phyloP scores from a whole-genome alignment of 1,140 invertebrate genomes.

The Ostrea edulis region DNA sequence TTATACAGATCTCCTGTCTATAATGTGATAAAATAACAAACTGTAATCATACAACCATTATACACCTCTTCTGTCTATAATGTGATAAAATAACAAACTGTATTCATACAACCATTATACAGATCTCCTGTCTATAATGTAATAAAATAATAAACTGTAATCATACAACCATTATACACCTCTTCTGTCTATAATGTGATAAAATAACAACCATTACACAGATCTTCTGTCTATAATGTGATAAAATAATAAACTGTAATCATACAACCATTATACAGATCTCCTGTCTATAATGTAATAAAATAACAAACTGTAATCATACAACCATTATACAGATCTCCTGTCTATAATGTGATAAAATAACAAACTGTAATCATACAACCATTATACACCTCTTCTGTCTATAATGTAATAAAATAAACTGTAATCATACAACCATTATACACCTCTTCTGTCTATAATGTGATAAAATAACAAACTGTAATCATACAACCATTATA shows the following conservation, averaged over 20 bases:
- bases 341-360: constrained; percentile 63
- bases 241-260: neutral
- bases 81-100: neutral
- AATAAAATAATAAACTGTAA: neutral
- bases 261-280: constrained; percentile 44
- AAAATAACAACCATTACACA: neutral
- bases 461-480: neutral
- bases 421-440: neutral
- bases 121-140: constrained; percentile 71
- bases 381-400: constrained; percentile 70
- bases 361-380: neutral
- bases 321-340: constrained; percentile 57
- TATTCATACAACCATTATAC: too few relatives aligned
- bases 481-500: constrained; percentile 40
- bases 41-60: constrained; percentile 35
- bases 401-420: constrained; percentile 56
- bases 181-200: constrained; percentile 68
- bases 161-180: constrained; percentile 59
- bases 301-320: neutral
- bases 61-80: constrained; percentile 73
- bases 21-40: constrained; percentile 30
- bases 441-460: constrained; percentile 74
- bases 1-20: constrained; percentile 73
- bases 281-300: constrained; percentile 65
- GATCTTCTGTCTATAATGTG: constrained; percentile 70